Evolutionary conservation across 2,113 vertebrate species (phyloP), one percentile per base, ranked within the genome.

Genomic region (Microtus oregoni): DNA sequence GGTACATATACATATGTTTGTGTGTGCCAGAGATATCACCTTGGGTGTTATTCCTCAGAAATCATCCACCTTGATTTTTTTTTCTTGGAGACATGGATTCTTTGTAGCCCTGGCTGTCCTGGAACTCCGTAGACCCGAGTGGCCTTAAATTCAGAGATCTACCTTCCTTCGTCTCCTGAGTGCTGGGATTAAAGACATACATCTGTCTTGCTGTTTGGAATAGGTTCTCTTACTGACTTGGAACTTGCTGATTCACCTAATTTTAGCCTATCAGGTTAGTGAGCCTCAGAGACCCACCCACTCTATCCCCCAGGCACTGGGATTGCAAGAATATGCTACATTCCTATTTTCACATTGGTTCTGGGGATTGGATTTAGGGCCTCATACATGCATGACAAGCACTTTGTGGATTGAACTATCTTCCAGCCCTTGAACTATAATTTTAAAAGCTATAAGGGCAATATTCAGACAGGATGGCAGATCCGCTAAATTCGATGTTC

Each of bases 391-490:
- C 6, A 50, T 9, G 30, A 7, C 30, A 70, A n/a, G 30, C 11
- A 70, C 41, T 68, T 24, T 68, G 32, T 30, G 10, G 5, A 50
- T 17, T 50, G 44, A 50, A 11, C 41, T 68, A 22, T 20, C n/a
- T 20, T 50, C 4, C 15, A 38, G 7, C 32, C 63, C 75, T 86
- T 89, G 63, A 87, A 89, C 7, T 76, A 44, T n/a, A 79, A 11
- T 90, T 94, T 92, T 44, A 96, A 90, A 94, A 90, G n/a, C 8
- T 41, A n/a, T 50, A 83, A 87, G 52, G 61, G 32, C 86, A 94
- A 88, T 88, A 47, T 89, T 81, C 28, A 67, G n/a, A 63, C 10
- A 44, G 32, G 14, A 61, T 61, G 67, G 76, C 81, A 47, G 12
- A 2, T 38, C 86, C 65, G 3, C 52, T 94, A 38, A 11, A 55